Evolutionary conservation across 1,140 invertebrate species (phyloP), one percentile per base, ranked within the genome.

Genomic region (Asbolus verrucosus): DNA sequence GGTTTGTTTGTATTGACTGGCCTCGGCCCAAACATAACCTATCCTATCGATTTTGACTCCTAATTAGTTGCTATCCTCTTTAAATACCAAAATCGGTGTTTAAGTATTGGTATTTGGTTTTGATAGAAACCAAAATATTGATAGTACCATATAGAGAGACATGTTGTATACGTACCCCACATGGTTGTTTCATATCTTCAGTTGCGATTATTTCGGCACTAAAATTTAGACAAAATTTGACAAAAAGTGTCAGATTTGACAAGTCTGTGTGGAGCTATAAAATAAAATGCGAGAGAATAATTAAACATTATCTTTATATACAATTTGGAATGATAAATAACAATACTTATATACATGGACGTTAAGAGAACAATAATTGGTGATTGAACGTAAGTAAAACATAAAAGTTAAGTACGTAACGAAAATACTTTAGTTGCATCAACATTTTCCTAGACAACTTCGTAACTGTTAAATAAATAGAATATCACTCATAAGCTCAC

Each of bases 291-390:
- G n/a, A 19, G n/a, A n/a, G n/a, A 50, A 54, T 67, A 46, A 67
- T 50, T 67, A 67, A 67, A 38, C 41, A 30, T 33, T 43, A 67
- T 54, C 19, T 67, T 46, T 67, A 54, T 46, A 33, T 50, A 67
- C 65, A 67, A 67, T 67, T 16, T 67, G 65, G 65, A 67, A 67
- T 67, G 65, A 50, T 67, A 63, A 63, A 63, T 63, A 67, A 67
- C 65, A 67, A 67, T 67, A 67, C 41, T 46, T 67, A 67, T 67
- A 50, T 46, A 67, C 65, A 67, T 63, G 61, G 61, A 63, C 61
- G 61, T 63, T 38, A 54, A 54, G 19, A 54, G 39, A 43, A 43
- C 39, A 43, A n/a, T 36, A 36, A 36, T 36, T 36, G 6, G 33
- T 36, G 33, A 16, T 15, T 15, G 11, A 43, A 43, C 39, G 39